A percentile compares a stretch with the other conserved stretches of the same genome.
Conservation (phyloP, 2,888 invertebrate species). For the Pristionchus japonicus region DNA sequence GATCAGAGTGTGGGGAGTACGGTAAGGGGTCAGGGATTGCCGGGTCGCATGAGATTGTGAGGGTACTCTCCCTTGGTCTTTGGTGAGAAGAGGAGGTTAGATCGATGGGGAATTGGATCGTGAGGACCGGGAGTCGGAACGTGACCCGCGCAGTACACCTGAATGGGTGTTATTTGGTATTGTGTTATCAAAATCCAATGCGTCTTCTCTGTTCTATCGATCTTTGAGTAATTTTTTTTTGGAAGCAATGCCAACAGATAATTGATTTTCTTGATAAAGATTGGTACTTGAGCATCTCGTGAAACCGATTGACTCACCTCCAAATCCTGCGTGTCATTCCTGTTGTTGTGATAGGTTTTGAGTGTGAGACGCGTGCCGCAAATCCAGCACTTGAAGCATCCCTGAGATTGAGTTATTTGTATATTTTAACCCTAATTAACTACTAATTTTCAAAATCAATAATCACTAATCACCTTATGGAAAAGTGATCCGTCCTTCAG, state of each 20-base stretch:
- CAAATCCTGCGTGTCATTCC: constrained; percentile 75
- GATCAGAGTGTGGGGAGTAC: background rate
- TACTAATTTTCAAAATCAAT: constrained; percentile 46
- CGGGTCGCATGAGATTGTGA: constrained; percentile 73
- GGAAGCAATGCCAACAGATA: background rate
- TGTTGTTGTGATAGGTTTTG: constrained; percentile 75
- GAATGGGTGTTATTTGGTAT: constrained; percentile 42
- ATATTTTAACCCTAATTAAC: background rate
- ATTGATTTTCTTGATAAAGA: background rate
- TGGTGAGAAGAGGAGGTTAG: constrained; percentile 74
- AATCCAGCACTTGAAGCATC: constrained; percentile 76
- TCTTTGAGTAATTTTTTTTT: too few species aligned
- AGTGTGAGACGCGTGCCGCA: constrained; percentile 74
- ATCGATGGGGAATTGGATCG: constrained; percentile 75
- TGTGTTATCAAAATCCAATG: too few species aligned
- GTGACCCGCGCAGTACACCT: constrained; percentile 76
- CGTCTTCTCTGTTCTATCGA: background rate
- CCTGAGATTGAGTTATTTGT: constrained; percentile 35
- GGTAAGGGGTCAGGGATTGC: constrained; percentile 56
- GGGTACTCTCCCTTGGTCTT: constrained; percentile 75
- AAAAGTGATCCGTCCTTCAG: constrained; percentile 75
- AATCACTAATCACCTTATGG: constrained; percentile 61
- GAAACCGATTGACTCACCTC: constrained; percentile 60
- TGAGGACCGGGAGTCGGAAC: constrained; percentile 76
- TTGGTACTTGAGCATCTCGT: background rate